Conservation (phyloP, 2,113 vertebrate species). For the Amazona vittata region DNA sequence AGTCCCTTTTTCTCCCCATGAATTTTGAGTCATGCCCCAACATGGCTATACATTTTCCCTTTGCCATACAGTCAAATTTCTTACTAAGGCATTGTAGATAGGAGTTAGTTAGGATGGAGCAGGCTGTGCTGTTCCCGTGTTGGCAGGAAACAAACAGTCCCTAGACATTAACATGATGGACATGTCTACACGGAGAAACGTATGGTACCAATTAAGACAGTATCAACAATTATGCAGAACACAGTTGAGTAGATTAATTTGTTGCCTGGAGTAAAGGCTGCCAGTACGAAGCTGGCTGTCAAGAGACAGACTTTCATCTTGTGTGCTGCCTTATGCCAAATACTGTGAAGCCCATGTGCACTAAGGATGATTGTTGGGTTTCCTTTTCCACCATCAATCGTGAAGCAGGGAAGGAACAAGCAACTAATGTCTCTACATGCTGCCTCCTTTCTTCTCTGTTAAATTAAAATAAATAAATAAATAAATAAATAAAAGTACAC, state of each 20-base stretch:
- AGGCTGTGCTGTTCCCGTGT: background rate
- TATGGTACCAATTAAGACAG: conserved; percentile 63
- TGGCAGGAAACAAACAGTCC: conserved; percentile 17
- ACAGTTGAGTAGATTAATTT: conserved; percentile 52
- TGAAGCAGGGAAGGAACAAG: background rate
- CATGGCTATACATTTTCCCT: background rate
- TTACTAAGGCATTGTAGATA: background rate
- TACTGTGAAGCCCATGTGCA: background rate
- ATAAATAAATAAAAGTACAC: too few species aligned
- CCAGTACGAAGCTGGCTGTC: conserved; percentile 41
- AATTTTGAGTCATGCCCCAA: background rate
- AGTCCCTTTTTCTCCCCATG: background rate
- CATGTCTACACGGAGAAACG: background rate
- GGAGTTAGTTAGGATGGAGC: background rate
- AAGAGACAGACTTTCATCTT: conserved; percentile 47
- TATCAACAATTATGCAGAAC: conserved; percentile 66
- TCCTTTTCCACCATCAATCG: background rate
- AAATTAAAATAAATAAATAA: background rate
- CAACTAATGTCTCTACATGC: background rate
- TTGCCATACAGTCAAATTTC: background rate
- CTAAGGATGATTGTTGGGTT: background rate
- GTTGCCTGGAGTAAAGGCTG: conserved; percentile 59
- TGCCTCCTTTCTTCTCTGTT: background rate
- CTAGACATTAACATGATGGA: conserved; percentile 28
- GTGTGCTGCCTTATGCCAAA: conserved; percentile 28